phyloP scores from a whole-genome alignment of 2,113 vertebrate genomes.

The Laticauda colubrina region DNA sequence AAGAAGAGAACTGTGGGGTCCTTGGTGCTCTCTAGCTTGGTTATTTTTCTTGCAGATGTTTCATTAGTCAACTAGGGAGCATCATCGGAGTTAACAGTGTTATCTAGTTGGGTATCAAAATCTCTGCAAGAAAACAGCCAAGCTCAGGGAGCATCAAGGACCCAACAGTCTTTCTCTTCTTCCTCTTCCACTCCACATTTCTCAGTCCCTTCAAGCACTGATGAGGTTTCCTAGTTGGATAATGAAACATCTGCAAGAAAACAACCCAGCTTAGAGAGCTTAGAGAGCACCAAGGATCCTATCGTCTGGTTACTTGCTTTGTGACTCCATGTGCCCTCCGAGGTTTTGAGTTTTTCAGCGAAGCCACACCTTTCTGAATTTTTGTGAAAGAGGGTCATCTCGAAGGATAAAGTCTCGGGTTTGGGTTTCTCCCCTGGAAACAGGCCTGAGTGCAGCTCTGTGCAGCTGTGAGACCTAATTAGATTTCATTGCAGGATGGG shows the following conservation, averaged over 20 bases:
- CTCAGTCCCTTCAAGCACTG: neutral
- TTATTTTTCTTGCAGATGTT: no score
- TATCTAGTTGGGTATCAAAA: neutral
- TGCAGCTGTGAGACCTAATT: neutral
- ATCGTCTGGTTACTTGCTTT: neutral
- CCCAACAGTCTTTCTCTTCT: neutral
- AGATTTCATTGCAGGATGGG: neutral
- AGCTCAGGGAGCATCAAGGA: neutral
- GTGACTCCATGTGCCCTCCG: neutral
- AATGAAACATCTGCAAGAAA: neutral
- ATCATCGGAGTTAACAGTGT: no score
- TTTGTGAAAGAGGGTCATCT: neutral
- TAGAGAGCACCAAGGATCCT: neutral
- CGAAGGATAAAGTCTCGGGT: no score
- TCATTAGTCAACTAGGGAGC: no score
- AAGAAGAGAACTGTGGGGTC: no score
- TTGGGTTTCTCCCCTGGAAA: neutral
- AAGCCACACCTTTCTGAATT: no score
- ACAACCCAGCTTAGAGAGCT: neutral
- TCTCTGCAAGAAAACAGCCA: neutral
- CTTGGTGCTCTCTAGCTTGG: no score
- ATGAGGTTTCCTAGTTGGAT: neutral
- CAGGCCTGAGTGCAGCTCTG: neutral
- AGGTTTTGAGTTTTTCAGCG: slow-evolving; percentile 2
- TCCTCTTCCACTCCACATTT: neutral